Evolutionary conservation across 1,140 invertebrate species (phyloP), one percentile per base, ranked within the genome.

Genomic region (Aporrectodea caliginosa): DNA sequence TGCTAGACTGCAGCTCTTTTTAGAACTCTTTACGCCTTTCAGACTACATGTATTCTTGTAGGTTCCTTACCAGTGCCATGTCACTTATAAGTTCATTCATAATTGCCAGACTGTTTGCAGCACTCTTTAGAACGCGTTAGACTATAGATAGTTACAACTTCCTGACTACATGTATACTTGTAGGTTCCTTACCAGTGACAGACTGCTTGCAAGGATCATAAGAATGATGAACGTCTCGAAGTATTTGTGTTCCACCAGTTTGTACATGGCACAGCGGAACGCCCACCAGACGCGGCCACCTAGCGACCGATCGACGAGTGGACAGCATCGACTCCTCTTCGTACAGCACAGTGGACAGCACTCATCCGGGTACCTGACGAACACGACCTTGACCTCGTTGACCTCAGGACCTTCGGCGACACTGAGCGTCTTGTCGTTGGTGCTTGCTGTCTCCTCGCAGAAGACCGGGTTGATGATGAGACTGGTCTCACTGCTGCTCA

Each of bases 161-260:
- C n/a, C n/a, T n/a, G n/a, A n/a, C n/a, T n/a, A n/a, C n/a, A n/a
- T n/a, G n/a, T n/a, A n/a, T n/a, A n/a, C n/a, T n/a, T n/a, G n/a
- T n/a, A n/a, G n/a, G n/a, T n/a, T 58, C 90, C 92, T 92, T 91
- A 97, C 95, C 92, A 99, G 91, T 85, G 96, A 95, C 89, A 98
- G 90, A 91, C 95, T 98, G 91, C 96, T 98, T 83, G 96, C 91
- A 86, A 98, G 91, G 89, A 99, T 99, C 94, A 98, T 97, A 84
- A 94, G 94, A 86, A 99, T 98, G 88, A 98, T 96, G 89, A 97
- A 95, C 83, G 95, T 97, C 92, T 99, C 97, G 91, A 99, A 99
- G 90, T 98, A 98, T 90, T 96, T 98, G 90, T 98, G 97, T 90
- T 98, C 97, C 85, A 98, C 97, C 82, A 98, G 91, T 89, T 93